Evolutionary conservation across 2,888 invertebrate genomes (phyloP).

Genomic region (Oeneis ivallda): DNA sequence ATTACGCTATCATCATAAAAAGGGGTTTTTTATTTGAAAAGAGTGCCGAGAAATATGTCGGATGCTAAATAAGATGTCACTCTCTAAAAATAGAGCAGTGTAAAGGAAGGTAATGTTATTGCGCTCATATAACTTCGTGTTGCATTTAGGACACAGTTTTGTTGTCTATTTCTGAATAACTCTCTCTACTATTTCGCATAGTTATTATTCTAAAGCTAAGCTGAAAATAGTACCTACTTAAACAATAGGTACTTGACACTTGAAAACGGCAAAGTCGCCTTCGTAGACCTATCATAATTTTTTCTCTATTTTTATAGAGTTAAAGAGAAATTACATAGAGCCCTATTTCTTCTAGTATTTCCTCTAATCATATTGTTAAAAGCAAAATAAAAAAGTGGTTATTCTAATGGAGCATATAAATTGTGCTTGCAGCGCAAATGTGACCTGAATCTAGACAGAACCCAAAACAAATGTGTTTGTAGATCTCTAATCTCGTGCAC

Average conservation of each 20-base stretch:
- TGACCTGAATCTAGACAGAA: slow-evolving; percentile 1
- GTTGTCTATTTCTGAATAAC: slow-evolving; percentile 34
- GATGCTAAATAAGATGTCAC: slow-evolving; percentile 66
- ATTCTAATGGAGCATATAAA: not conserved
- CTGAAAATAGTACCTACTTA: not conserved
- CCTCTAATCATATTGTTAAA: too few species aligned
- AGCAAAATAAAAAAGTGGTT: not conserved
- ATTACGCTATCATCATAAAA: slow-evolving; percentile 1
- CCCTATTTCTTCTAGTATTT: too few species aligned
- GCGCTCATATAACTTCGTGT: slow-evolving; percentile 50
- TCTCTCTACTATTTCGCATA: not conserved
- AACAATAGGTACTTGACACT: not conserved
- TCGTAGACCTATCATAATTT: too few species aligned
- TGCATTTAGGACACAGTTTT: slow-evolving; percentile 54
- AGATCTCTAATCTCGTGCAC: slow-evolving; percentile 11
- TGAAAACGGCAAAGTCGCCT: too few species aligned
- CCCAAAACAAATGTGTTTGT: slow-evolving; percentile 8
- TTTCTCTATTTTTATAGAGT: too few species aligned
- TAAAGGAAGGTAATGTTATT: slow-evolving; percentile 61
- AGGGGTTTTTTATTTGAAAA: not conserved
- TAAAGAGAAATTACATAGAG: too few species aligned
- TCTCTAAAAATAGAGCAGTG: slow-evolving; percentile 57
- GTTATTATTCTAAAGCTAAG: not conserved
- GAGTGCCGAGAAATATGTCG: slow-evolving; percentile 49
- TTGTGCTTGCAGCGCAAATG: not conserved